A percentile compares a stretch with the other conserved stretches of the same genome.
These are phyloP conservation scores for Nylanderia fulva DNA, from an alignment of 1,140 invertebrate species.

Conservation along the genomic window DNA sequence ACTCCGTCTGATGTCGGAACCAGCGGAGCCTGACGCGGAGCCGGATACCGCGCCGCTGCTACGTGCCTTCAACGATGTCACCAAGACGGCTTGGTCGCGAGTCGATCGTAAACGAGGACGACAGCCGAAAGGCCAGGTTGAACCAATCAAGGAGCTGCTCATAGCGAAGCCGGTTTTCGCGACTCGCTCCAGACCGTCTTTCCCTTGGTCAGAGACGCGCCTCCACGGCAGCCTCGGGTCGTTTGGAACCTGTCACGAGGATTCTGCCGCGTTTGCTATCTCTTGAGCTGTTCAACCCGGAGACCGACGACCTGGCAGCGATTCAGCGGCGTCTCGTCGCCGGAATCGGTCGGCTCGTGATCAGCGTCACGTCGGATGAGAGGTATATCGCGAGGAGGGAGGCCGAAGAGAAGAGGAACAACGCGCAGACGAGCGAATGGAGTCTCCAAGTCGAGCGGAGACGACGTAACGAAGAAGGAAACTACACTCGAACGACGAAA, in stretches of 20 bases:
- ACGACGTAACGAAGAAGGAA: neutral
- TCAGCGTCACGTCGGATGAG: constrained; percentile 88
- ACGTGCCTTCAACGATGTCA: neutral
- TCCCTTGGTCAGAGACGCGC: constrained; percentile 88
- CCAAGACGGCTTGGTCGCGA: constrained; percentile 53
- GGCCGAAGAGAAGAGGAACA: constrained; percentile 40
- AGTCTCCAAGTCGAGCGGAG: constrained; percentile 11
- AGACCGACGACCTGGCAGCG: constrained; percentile 95
- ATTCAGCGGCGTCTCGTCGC: constrained; percentile 94
- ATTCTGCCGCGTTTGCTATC: constrained; percentile 90
- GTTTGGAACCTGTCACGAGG: constrained; percentile 86
- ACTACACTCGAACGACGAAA: constrained; percentile 32
- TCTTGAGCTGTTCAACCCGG: constrained; percentile 95
- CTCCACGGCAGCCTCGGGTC: constrained; percentile 85
- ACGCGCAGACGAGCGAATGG: constrained; percentile 3
- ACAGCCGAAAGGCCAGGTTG: constrained; percentile 87
- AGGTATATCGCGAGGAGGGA: constrained; percentile 76
- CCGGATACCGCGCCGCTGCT: constrained; percentile 40
- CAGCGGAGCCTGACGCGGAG: constrained; percentile 34
- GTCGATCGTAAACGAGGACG: constrained; percentile 74
- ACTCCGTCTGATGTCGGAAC: constrained; percentile 54
- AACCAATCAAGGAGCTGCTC: constrained; percentile 90
- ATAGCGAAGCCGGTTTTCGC: constrained; percentile 87
- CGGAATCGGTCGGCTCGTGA: constrained; percentile 94
- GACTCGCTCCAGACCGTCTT: constrained; percentile 83